These are phyloP conservation scores for Stegodyphus dumicola DNA, from an alignment of 1,140 invertebrate genomes.

Conservation along the genomic window DNA sequence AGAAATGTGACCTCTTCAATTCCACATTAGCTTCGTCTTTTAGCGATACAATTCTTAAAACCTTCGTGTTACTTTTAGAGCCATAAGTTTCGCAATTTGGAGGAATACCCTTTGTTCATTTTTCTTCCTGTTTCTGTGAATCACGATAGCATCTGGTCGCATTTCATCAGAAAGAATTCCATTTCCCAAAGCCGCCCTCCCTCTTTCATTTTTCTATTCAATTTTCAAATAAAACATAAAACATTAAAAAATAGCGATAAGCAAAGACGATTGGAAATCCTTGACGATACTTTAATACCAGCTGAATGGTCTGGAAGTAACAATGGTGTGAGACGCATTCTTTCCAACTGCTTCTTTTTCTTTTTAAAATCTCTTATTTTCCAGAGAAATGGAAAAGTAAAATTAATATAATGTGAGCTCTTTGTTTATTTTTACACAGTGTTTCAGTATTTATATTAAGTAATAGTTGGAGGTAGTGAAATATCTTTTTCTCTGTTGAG, in stretches of 20 bases:
- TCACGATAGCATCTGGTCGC: slow-evolving; percentile 51
- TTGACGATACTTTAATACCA: slow-evolving; percentile 19
- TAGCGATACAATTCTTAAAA: too few species aligned
- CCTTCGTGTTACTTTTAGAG: too few species aligned
- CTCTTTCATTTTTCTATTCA: slow-evolving; percentile 10
- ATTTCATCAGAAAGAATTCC: slow-evolving; percentile 48
- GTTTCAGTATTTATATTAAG: too few species aligned
- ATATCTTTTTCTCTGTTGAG: too few species aligned
- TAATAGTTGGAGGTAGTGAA: too few species aligned
- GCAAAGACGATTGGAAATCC: slow-evolving; percentile 46
- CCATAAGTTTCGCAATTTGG: not conserved
- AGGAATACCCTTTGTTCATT: not conserved
- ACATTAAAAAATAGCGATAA: slow-evolving; percentile 18
- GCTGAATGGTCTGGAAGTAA: slow-evolving; percentile 22
- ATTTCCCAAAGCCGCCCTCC: slow-evolving; percentile 25
- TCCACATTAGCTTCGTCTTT: too few species aligned
- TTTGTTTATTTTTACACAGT: too few species aligned
- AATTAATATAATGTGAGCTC: too few species aligned
- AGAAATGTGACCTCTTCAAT: too few species aligned
- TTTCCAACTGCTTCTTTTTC: not conserved
- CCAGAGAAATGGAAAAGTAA: too few species aligned
- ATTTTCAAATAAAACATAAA: slow-evolving; percentile 35
- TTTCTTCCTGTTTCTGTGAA: slow-evolving; percentile 27
- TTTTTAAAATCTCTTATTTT: too few species aligned
- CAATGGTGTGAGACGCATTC: slow-evolving; percentile 33